Percentiles rank a stretch among this genome's conserved stretches.
phyloP scores from a whole-genome alignment of 92 coral and sea anemone genomes.

The Porites rus region DNA sequence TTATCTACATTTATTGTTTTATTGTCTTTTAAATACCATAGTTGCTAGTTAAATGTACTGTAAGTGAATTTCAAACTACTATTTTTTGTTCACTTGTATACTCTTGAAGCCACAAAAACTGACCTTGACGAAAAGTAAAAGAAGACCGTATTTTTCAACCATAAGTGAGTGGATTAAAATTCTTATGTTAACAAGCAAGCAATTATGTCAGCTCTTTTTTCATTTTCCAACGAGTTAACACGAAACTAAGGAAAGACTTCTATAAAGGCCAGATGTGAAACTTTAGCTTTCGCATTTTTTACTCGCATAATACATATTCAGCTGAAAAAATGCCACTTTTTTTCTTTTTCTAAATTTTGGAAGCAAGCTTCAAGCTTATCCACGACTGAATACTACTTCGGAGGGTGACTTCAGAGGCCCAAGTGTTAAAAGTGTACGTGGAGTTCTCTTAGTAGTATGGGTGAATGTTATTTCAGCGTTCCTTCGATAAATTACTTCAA shows the following conservation, averaged over 20 bases:
- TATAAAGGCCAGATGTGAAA: constrained; percentile 47
- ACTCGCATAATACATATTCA: neutral
- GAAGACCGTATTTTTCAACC: neutral
- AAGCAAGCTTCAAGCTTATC: neutral
- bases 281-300: neutral
- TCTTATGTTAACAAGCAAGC: constrained; percentile 9
- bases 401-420: neutral
- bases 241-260: constrained; percentile 24
- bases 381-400: neutral
- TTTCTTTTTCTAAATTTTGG: neutral
- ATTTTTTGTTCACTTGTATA: neutral
- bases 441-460: no score
- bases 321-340: neutral
- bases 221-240: constrained; percentile 18
- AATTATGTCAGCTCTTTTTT: constrained; percentile 4
- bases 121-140: neutral
- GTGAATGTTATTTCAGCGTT: no score
- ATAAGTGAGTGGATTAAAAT: neutral
- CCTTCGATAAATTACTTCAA: no score
- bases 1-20: neutral
- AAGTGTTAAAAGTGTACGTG: no score
- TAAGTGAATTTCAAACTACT: neutral
- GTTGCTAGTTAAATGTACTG: neutral
- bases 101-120: neutral
- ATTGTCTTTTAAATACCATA: neutral